Conservation (phyloP, 2,888 invertebrate species). For the Bhutanitis thaidina region DNA sequence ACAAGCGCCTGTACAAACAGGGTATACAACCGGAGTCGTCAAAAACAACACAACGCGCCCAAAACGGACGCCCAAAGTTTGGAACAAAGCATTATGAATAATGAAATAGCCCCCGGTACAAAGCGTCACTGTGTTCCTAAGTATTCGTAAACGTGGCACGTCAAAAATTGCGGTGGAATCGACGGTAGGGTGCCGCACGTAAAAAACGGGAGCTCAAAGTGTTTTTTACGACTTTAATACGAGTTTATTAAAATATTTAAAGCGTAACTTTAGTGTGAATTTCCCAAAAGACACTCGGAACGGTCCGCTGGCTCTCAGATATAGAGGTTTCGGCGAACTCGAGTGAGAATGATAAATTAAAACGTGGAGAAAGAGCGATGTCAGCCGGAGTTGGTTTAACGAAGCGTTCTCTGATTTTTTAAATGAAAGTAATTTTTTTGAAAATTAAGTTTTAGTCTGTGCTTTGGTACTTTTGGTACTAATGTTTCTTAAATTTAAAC, state of each 20-base stretch:
- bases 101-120: constrained; percentile 64
- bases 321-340: constrained; percentile 53
- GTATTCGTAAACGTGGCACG: constrained; percentile 19
- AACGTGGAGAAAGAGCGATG: constrained; percentile 45
- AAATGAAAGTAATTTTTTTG: constrained; percentile 16
- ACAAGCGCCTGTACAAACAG: constrained; percentile 23
- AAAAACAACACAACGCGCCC: constrained; percentile 60
- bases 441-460: background rate
- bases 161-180: constrained; percentile 41
- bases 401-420: constrained; percentile 32
- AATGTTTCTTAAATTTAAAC: no score
- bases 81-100: constrained; percentile 75
- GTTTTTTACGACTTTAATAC: constrained; percentile 78
- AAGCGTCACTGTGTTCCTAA: constrained; percentile 34
- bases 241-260: constrained; percentile 79
- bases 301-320: constrained; percentile 54
- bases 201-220: constrained; percentile 71
- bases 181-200: constrained; percentile 48
- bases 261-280: constrained; percentile 70
- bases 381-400: constrained; percentile 47
- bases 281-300: constrained; percentile 72
- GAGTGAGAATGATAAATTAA: constrained; percentile 71
- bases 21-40: constrained; percentile 34
- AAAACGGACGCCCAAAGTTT: constrained; percentile 54
- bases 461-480: no score